Conservation (phyloP, 1,140 invertebrate genomes). For the Stenopsyche tienmushanensis region DNA sequence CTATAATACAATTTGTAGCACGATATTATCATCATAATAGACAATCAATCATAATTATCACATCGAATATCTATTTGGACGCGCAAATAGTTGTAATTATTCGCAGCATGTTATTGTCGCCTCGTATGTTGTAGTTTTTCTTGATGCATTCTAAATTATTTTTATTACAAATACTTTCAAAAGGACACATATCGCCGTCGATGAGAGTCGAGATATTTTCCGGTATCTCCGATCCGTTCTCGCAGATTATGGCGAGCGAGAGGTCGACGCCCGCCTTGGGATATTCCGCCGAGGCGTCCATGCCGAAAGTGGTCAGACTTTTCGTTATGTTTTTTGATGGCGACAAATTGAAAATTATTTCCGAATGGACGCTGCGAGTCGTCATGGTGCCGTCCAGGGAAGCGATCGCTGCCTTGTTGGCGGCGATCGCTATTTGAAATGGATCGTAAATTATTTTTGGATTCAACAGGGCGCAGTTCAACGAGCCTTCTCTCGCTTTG, state of each 20-base stretch:
- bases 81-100: conserved; percentile 12
- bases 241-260: conserved; percentile 58
- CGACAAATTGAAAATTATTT: conserved; percentile 70
- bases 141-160: conserved; percentile 55
- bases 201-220: conserved; percentile 49
- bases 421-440: conserved; percentile 67
- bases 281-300: conserved; percentile 49
- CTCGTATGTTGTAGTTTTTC: conserved; percentile 58
- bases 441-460: conserved; percentile 62
- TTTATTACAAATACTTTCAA: conserved; percentile 52
- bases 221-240: conserved; percentile 46
- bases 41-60: no score
- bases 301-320: conserved; percentile 65
- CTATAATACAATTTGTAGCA: no score
- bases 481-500: conserved; percentile 55
- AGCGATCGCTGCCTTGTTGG: conserved; percentile 64
- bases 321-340: conserved; percentile 67
- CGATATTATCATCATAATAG: no score
- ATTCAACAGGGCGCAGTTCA: conserved; percentile 65
- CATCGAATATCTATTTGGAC: conserved; percentile 5
- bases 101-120: no score
- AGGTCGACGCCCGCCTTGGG: conserved; percentile 46
- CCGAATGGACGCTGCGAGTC: conserved; percentile 64
- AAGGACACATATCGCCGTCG: conserved; percentile 52
- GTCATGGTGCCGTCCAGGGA: conserved; percentile 55